Percentiles rank a stretch among this genome's conserved stretches.
These are phyloP conservation scores for Solea solea DNA, from an alignment of 2,113 vertebrate species.

Conservation along the genomic window DNA sequence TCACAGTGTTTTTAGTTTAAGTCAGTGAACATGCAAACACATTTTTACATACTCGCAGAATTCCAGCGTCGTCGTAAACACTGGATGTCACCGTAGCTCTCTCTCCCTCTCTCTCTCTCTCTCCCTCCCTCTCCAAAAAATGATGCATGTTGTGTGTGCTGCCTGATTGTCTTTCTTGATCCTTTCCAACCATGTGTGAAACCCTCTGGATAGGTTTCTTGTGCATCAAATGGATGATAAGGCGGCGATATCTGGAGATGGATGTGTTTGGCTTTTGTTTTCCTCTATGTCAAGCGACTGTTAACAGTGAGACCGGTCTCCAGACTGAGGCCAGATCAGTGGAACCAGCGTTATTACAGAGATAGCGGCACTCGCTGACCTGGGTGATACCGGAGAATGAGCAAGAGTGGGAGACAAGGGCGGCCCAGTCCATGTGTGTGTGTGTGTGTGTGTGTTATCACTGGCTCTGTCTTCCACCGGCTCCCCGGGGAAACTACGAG, in stretches of 20 bases:
- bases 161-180: background rate
- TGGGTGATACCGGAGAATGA: conserved; percentile 78
- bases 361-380: conserved; percentile 85
- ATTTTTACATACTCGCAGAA: conserved; percentile 27
- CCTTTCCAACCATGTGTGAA: conserved; percentile 7
- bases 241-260: conserved; percentile 17
- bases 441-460: conserved; percentile 90
- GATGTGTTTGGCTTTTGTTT: conserved; percentile 58
- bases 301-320: conserved; percentile 71
- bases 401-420: conserved; percentile 44
- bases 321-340: conserved; percentile 44
- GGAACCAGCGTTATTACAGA: conserved; percentile 87
- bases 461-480: conserved; percentile 86
- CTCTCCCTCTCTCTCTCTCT: background rate
- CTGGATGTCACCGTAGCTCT: background rate
- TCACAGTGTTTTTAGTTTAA: conserved; percentile 50
- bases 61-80: conserved; percentile 6
- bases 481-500: conserved; percentile 80
- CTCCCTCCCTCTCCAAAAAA: background rate
- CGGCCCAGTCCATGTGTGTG: conserved; percentile 82
- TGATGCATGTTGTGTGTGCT: conserved; percentile 2
- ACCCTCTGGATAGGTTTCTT: conserved; percentile 18
- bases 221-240: conserved; percentile 41
- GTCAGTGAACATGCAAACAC: conserved; percentile 32
- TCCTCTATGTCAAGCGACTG: conserved; percentile 55